A percentile compares a stretch with the other conserved stretches of the same genome.
These are phyloP conservation scores for Riparia riparia DNA, from an alignment of 2,113 vertebrate genomes.

Conservation along the genomic window DNA sequence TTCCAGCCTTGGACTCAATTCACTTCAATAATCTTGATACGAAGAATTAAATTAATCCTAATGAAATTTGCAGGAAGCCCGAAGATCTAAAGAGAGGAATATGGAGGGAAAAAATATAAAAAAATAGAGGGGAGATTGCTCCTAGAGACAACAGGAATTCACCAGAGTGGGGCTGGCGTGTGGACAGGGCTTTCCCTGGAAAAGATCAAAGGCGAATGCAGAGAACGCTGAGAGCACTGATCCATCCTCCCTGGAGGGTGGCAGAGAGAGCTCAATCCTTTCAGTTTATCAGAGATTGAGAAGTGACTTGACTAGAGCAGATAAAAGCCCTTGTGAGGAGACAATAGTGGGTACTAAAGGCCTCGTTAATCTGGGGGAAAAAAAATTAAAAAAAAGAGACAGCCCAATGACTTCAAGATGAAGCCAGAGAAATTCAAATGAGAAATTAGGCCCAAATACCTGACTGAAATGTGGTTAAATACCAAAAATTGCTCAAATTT, in stretches of 20 bases:
- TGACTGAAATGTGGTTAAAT: background rate
- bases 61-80: background rate
- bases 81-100: background rate
- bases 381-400: background rate
- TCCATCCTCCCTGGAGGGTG: background rate
- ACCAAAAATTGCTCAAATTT: background rate
- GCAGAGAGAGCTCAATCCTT: background rate
- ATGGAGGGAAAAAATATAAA: background rate
- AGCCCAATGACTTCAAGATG: background rate
- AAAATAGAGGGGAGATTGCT: background rate
- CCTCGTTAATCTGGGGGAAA: background rate
- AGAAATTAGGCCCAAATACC: background rate
- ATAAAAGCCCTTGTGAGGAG: conserved; percentile 31
- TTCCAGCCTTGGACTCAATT: background rate
- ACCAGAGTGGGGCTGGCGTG: rapidly evolving
- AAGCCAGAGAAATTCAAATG: background rate
- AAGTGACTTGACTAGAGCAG: background rate
- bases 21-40: background rate
- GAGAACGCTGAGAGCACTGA: background rate
- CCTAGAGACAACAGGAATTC: background rate
- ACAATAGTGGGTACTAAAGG: background rate
- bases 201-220: background rate
- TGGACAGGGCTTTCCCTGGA: background rate
- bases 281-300: background rate
- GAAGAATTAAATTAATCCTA: background rate